These are phyloP conservation scores for Mactra quadrangularis DNA, from an alignment of 1,140 invertebrate genomes.

Conservation along the genomic window DNA sequence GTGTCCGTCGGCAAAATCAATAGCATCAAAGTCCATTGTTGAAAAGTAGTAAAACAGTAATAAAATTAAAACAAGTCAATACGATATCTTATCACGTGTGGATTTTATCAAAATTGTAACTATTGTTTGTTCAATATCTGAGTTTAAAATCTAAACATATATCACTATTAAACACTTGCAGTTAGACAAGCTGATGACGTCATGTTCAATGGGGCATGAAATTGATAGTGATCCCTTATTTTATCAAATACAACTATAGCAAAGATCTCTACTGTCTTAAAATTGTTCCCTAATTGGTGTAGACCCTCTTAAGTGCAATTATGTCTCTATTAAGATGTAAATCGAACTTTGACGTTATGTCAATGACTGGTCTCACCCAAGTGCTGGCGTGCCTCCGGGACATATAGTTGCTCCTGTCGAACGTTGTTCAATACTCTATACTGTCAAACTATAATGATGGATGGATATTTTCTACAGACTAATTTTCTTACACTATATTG, in stretches of 20 bases:
- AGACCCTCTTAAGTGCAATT: slow-evolving; percentile 40
- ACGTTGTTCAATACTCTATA: background rate
- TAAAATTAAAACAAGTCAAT: slow-evolving; percentile 59
- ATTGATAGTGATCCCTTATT: no score
- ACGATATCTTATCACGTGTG: slow-evolving; percentile 37
- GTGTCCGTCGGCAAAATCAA: slow-evolving; percentile 19
- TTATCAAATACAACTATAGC: no score
- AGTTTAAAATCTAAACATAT: slow-evolving; percentile 38
- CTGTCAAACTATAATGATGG: slow-evolving; percentile 39
- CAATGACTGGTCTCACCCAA: slow-evolving; percentile 1
- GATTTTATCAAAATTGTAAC: slow-evolving; percentile 33
- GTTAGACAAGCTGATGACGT: slow-evolving; percentile 24
- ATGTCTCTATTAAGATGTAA: slow-evolving; percentile 44
- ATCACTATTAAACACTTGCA: slow-evolving; percentile 35
- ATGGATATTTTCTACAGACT: background rate
- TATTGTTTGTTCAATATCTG: slow-evolving; percentile 42
- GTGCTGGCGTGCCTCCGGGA: slow-evolving; percentile 25
- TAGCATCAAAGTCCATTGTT: slow-evolving; percentile 20
- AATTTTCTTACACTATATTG: slow-evolving; percentile 38
- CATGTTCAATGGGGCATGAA: slow-evolving; percentile 10
- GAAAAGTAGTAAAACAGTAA: slow-evolving; percentile 51
- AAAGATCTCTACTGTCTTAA: background rate
- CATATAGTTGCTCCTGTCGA: slow-evolving; percentile 20
- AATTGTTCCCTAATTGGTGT: slow-evolving; percentile 49
- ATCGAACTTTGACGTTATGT: background rate